Base-by-base conservation (phyloP, 2,113 vertebrate species). In the Hydrochoerus hydrochaeris region DNA sequence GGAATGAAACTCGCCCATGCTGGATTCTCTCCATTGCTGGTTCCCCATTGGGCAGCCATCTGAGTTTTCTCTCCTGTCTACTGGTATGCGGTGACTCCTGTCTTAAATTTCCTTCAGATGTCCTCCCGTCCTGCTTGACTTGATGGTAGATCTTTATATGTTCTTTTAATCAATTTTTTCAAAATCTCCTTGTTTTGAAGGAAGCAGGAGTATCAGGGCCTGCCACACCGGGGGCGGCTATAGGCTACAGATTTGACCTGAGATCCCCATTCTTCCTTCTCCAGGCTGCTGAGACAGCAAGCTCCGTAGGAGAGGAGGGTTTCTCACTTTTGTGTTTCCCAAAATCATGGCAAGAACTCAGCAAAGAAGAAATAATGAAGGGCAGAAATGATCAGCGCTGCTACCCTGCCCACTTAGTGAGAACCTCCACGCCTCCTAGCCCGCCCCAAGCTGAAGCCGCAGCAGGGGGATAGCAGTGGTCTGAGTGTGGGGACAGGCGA, bases 91-190 rank as follows among this genome's bases (percentile, higher is more conserved):
- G 49, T 57, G 57, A 67, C 85, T 0, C 3, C 58, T 3, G 2
- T 24, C n/a, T 77, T 81, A 82, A 86, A 54, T 69, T 81, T 90
- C 63, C 24, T 65, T 38, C 82, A 77, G 92, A 41, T 62, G 58
- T 58, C 60, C 28, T 82, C 38, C 71, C 86, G n/a, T 63, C 44
- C 41, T 54, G 16, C 71, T 80, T 86, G 44, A 57, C 62, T 63
- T 75, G 85, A 67, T 54, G 58, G 49, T 46, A 67, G 63, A 73
- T 94, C 85, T 96, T 86, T 78, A 83, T 78, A 83, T 16, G 58
- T 75, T 41, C 44, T 77, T 78, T 77, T 89, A 46, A 49, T 92
- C 24, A 46, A 46, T 69, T 62, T 41, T 41, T 67, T 2, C 17
- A 65, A 49, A 90, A 26, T 60, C 28, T 88, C 26, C 75, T 90